Base-by-base conservation (phyloP, 53 echinoderm and acorn worm species). In the Hippasteria phrygiana region DNA sequence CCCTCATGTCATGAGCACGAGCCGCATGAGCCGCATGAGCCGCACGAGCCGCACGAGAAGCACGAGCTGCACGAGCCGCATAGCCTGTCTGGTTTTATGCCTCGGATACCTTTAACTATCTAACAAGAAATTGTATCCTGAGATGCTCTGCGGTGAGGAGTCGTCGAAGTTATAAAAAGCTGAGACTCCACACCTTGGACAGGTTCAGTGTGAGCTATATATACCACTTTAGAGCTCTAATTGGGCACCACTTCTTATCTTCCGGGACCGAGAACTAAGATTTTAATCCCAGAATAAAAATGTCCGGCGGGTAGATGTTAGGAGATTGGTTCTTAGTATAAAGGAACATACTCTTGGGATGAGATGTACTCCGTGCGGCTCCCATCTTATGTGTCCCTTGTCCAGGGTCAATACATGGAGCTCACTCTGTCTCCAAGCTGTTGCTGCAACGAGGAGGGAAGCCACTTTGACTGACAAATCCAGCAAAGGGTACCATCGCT, bases 41-140 rank as follows among this genome's bases (percentile, higher is more conserved):
- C n/a, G n/a, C n/a, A n/a, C 4, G 69, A 24, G 34, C 3, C 14
- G 10, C 11, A 8, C 36, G 34, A 11, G 6, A 9, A 24, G 35
- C 14, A 9, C 32, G 69, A 4, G 0, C 36, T 7, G 1, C 14
- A 18, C n/a, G 16, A n/a, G n/a, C n/a, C n/a, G n/a, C n/a, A n/a
- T n/a, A n/a, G 70, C 13, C 70, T 38, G 39, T 16, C 39, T 38
- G 36, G n/a, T 16, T 11, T 36, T 70, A 26, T 0, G 8, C 5
- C 43, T 3, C 28, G 22, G 24, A 74, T 74, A 43, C 45, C 43
- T 12, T 43, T 37, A 74, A 74, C 74, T 45, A 43, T 74, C 74
- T 26, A 45, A 8, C 1, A 26, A 7, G 47, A 43, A 43, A 74
- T 43, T 22, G 74, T 43, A 12, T 43, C 45, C 2, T 0, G 9